Evolutionary conservation across 2,113 vertebrate species (phyloP).

Genomic region (Callipepla californica): DNA sequence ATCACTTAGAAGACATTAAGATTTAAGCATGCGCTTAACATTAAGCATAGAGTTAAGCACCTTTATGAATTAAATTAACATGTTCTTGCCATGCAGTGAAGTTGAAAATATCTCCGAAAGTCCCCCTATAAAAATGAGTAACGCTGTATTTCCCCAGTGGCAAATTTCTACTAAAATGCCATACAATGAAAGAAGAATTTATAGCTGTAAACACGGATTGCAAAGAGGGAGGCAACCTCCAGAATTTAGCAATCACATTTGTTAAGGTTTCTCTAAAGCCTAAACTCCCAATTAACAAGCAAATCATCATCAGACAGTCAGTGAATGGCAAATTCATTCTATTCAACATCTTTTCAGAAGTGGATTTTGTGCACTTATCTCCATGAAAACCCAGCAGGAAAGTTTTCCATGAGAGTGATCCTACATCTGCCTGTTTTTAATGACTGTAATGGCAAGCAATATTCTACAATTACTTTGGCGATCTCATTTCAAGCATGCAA

Average conservation of each 20-base stretch:
- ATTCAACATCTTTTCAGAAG: conserved; percentile 84
- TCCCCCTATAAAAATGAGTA: conserved; percentile 26
- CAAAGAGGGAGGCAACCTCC: conserved; percentile 72
- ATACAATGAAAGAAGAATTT: conserved; percentile 74
- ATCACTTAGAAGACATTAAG: background rate
- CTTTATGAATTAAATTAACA: conserved; percentile 62
- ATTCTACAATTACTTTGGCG: conserved; percentile 81
- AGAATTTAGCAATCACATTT: conserved; percentile 83
- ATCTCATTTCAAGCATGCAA: conserved; percentile 83
- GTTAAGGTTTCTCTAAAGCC: conserved; percentile 82
- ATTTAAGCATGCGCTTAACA: conserved; percentile 39
- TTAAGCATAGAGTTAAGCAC: conserved; percentile 23
- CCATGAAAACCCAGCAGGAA: conserved; percentile 85
- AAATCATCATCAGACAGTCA: conserved; percentile 85
- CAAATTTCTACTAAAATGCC: conserved; percentile 23
- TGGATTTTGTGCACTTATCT: conserved; percentile 84
- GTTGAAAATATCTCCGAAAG: conserved; percentile 44
- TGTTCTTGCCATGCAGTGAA: conserved; percentile 41
- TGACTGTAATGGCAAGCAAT: conserved; percentile 82
- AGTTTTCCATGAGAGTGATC: conserved; percentile 83
- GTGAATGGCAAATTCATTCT: conserved; percentile 84
- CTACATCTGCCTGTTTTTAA: conserved; percentile 84
- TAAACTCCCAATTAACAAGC: conserved; percentile 85
- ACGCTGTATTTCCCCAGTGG: background rate
- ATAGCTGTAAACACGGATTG: conserved; percentile 71